Evolutionary conservation across 2,113 vertebrate genomes (phyloP).

Genomic region (Paraplagusia blochii): DNA sequence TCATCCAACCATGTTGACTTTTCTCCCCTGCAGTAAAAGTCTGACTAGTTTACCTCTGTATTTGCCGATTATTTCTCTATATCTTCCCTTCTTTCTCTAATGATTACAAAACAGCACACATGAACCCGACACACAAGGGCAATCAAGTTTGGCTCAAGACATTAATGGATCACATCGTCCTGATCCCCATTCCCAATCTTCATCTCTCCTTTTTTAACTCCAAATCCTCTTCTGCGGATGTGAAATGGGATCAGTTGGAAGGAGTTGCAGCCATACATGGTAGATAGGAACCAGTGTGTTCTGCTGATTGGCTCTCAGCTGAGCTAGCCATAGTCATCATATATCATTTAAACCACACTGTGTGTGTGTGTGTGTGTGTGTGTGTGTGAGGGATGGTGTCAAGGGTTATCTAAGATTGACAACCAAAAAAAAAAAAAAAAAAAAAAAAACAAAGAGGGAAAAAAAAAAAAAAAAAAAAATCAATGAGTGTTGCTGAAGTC

Average conservation of each 20-base stretch:
- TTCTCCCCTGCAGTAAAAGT: no score
- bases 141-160: slow-evolving; percentile 23
- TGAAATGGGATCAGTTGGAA: slow-evolving; percentile 42
- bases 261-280: slow-evolving; percentile 33
- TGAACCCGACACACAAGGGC: slow-evolving; percentile 5
- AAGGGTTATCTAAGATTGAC: slow-evolving; percentile 20
- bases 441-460: background rate
- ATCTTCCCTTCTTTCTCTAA: background rate
- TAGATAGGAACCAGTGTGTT: slow-evolving; percentile 50
- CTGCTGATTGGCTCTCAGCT: slow-evolving; percentile 52
- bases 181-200: slow-evolving; percentile 28
- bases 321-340: slow-evolving; percentile 29
- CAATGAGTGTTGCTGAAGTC: no score
- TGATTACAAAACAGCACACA: slow-evolving; percentile 25
- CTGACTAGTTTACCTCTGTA: background rate
- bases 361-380: slow-evolving; percentile 4
- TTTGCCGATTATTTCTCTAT: slow-evolving; percentile 1
- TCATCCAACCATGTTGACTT: slow-evolving; percentile 8
- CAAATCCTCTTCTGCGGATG: slow-evolving; percentile 35
- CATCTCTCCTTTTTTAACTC: slow-evolving; percentile 43
- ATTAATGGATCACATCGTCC: slow-evolving; percentile 20
- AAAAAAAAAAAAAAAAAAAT: background rate
- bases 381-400: slow-evolving; percentile 10
- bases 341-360: slow-evolving; percentile 47
- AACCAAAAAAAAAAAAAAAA: slow-evolving; percentile 9